Conservation (phyloP, 30 jellyfish, hydroid and myxozoan species). For the Aurelia aurita complex sp. Pacific region DNA sequence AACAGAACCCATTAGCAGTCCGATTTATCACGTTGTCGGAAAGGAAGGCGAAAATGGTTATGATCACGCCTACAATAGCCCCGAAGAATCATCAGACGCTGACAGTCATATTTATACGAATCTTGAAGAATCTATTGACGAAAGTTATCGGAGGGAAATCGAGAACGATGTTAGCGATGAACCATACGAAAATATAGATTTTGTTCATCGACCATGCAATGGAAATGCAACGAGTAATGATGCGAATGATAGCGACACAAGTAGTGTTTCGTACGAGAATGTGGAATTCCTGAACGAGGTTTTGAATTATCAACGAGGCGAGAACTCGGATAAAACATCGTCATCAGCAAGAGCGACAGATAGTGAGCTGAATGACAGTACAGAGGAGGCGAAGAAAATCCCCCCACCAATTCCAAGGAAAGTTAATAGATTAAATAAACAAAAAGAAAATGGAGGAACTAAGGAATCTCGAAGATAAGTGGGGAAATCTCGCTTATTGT, state of each 20-base stretch:
- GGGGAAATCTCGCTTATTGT: too few species aligned
- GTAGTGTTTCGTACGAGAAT: slow-evolving; percentile 55
- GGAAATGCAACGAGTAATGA: slow-evolving; percentile 3
- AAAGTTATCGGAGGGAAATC: neutral
- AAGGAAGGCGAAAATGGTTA: neutral
- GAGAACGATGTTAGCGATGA: slow-evolving; percentile 15
- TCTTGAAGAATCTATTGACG: slow-evolving; percentile 5
- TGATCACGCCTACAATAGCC: slow-evolving; percentile 33
- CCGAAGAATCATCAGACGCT: slow-evolving; percentile 31
- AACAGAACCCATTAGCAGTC: slow-evolving; percentile 1
- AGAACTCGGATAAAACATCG: too few species aligned
- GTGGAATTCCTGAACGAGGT: slow-evolving; percentile 25
- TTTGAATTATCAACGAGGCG: neutral
- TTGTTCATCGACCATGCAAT: slow-evolving; percentile 16
- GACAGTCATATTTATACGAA: slow-evolving; percentile 54
- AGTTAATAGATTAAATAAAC: too few species aligned
- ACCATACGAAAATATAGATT: slow-evolving; percentile 39
- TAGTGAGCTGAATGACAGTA: too few species aligned
- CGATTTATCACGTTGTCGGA: slow-evolving; percentile 33
- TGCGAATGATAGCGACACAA: slow-evolving; percentile 37
- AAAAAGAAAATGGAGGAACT: too few species aligned
- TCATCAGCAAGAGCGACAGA: too few species aligned
- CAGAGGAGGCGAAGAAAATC: too few species aligned
- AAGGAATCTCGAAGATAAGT: too few species aligned
- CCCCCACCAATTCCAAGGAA: too few species aligned